Base-by-base conservation (phyloP, 2,797 vertebrate genomes). In the Melanotaenia boesemani region DNA sequence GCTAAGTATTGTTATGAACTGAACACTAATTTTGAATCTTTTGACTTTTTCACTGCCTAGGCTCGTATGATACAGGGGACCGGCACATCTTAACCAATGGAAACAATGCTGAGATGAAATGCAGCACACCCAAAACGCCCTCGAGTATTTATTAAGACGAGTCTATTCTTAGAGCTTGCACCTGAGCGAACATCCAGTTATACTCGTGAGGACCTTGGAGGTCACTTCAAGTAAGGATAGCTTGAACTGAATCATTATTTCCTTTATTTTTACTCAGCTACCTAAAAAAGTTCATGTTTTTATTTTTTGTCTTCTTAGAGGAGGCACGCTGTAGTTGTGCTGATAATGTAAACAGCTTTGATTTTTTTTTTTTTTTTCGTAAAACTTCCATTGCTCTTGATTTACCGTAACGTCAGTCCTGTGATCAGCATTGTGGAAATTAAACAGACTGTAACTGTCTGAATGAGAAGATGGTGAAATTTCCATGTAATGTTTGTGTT, bases 111-210 rank as follows among this genome's bases (percentile, higher is more conserved):
- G 76, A 41, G 70, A 28, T 80, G 54, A 78, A 71, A 63, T 30
- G 34, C 0, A 68, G 9, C 83, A 72, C 82, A 20, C 87, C 84
- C 82, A 77, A 12, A 34, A 58, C 12, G 15, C 11, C 24, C 16
- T 69, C 52, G 61, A 30, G 57, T 85, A 70, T 77, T 82, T 84
- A 85, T 70, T 70, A 44, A 75, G 79, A 66, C 39, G 18, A 8
- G 70, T 61, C 85, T 88, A 88, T 87, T 87, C 55, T 85, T 79
- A 83, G 84, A 74, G 34, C 22, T 48, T 15, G 48, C 67, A 52
- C 50, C 30, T 73, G 46, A 66, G 32, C 16, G 48, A 44, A 50
- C 18, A 7, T 70, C 15, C 72, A 67, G 63, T 52, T 61, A 18
- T 28, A 41, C 16, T 60, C 57, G n/a, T 6, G 15, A 46, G 41